phyloP scores from a whole-genome alignment of 2,888 invertebrate species.

The Palloptera scutellata region DNA sequence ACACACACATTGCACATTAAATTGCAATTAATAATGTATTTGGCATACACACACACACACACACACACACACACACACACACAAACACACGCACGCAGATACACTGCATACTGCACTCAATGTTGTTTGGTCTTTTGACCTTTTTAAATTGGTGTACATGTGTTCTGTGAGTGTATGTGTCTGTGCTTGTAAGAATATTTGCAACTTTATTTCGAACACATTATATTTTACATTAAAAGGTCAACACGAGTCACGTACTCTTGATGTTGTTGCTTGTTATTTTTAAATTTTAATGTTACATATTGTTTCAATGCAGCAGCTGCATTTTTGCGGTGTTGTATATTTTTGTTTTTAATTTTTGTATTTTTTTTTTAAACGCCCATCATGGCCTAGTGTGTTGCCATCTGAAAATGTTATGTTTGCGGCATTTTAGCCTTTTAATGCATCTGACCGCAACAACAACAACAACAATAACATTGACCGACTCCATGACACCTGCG shows the following conservation, averaged over 20 bases:
- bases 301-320: neutral
- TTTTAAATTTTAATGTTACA: neutral
- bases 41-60: neutral
- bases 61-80: neutral
- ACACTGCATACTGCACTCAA: neutral
- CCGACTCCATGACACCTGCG: too few species aligned
- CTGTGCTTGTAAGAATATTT: neutral
- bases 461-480: constrained; percentile 2
- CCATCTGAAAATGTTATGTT: neutral
- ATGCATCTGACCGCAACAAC: constrained; percentile 30
- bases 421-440: constrained; percentile 18
- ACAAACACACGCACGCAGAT: neutral
- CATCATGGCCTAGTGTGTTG: neutral
- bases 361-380: neutral
- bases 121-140: neutral
- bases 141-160: neutral
- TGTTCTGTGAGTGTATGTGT: too few species aligned
- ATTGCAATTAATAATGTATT: constrained; percentile 17
- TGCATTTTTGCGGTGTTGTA: constrained; percentile 20
- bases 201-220: constrained; percentile 6
- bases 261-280: too few species aligned
- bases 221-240: constrained; percentile 10
- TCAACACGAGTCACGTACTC: constrained; percentile 7
- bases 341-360: constrained; percentile 17
- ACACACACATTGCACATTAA: constrained; percentile 7